A percentile compares a stretch with the other conserved stretches of the same genome.
phyloP scores from a whole-genome alignment of 2,113 vertebrate genomes.

The Trochalopteron elliotii region DNA sequence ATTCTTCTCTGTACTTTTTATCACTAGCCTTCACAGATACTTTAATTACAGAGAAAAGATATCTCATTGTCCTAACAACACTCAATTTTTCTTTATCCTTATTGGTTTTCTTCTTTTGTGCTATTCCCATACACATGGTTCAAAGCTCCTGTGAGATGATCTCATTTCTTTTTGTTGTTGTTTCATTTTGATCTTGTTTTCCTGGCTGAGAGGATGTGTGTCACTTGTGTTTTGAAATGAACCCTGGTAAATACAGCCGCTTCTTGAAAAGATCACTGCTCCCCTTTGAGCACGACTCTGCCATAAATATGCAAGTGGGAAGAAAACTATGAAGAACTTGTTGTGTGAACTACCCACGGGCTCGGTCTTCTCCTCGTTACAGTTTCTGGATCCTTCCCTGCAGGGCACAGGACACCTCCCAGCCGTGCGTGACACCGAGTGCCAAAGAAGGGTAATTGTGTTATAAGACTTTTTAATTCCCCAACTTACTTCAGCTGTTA shows the following conservation, averaged over 20 bases:
- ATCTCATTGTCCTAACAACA: background rate
- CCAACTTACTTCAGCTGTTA: slow-evolving; percentile 68
- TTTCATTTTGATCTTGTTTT: slow-evolving; percentile 31
- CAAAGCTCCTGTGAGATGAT: background rate
- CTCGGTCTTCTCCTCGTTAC: background rate
- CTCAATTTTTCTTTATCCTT: background rate
- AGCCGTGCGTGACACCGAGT: background rate
- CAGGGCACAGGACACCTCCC: background rate
- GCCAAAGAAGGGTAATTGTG: slow-evolving; percentile 27
- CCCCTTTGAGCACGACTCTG: slow-evolving; percentile 20
- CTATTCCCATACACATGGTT: background rate
- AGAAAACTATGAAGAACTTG: slow-evolving; percentile 53
- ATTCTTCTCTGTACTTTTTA: background rate
- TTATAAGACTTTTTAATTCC: slow-evolving; percentile 39
- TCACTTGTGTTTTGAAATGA: slow-evolving; percentile 29
- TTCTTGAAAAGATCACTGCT: slow-evolving; percentile 51
- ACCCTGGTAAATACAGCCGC: slow-evolving; percentile 8
- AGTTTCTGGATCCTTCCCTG: background rate
- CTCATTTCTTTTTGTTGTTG: background rate
- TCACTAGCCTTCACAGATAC: background rate
- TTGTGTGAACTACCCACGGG: slow-evolving; percentile 27
- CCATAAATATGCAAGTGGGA: slow-evolving; percentile 56
- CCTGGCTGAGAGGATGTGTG: slow-evolving; percentile 22
- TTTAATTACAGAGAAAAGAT: background rate
- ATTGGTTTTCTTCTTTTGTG: background rate